These are phyloP conservation scores for Rhagonycha fulva DNA, from an alignment of 2,888 invertebrate species.

Conservation along the genomic window DNA sequence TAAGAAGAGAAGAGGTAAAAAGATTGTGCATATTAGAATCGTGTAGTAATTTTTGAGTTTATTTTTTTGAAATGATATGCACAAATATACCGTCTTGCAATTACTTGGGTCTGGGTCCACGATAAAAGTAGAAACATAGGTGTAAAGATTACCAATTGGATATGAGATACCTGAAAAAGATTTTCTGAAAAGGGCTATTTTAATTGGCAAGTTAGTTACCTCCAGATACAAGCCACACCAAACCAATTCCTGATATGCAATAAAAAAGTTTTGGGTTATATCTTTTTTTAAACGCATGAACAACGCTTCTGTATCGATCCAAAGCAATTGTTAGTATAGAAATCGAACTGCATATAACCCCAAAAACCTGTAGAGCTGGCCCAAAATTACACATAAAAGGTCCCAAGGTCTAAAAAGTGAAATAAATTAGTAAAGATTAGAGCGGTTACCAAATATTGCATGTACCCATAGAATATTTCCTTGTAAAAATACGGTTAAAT, in stretches of 20 bases:
- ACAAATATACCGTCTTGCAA: slow-evolving; percentile 42
- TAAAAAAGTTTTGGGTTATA: slow-evolving; percentile 56
- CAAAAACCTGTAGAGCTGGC: slow-evolving; percentile 58
- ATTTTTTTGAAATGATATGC: slow-evolving; percentile 39
- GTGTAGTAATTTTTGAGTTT: slow-evolving; percentile 43
- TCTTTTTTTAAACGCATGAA: slow-evolving; percentile 51
- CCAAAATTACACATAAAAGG: slow-evolving; percentile 56
- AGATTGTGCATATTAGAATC: slow-evolving; percentile 50
- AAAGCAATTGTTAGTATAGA: slow-evolving; percentile 60
- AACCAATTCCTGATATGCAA: slow-evolving; percentile 47
- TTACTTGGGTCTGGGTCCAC: slow-evolving; percentile 35
- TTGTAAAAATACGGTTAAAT: slow-evolving; percentile 10
- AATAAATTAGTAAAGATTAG: slow-evolving; percentile 20
- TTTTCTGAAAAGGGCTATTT: not conserved
- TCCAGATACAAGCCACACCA: slow-evolving; percentile 53
- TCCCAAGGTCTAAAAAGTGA: slow-evolving; percentile 55
- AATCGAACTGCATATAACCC: slow-evolving; percentile 59
- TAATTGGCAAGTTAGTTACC: slow-evolving; percentile 38
- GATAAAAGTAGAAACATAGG: slow-evolving; percentile 42
- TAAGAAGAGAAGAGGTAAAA: slow-evolving; percentile 55
- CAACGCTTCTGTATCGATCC: slow-evolving; percentile 60
- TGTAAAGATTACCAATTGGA: slow-evolving; percentile 54
- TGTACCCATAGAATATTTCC: slow-evolving; percentile 47
- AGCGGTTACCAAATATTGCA: not conserved
- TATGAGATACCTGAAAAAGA: slow-evolving; percentile 49